phyloP scores from a whole-genome alignment of 2,888 invertebrate species.

The Microctonus aethiopoides region DNA sequence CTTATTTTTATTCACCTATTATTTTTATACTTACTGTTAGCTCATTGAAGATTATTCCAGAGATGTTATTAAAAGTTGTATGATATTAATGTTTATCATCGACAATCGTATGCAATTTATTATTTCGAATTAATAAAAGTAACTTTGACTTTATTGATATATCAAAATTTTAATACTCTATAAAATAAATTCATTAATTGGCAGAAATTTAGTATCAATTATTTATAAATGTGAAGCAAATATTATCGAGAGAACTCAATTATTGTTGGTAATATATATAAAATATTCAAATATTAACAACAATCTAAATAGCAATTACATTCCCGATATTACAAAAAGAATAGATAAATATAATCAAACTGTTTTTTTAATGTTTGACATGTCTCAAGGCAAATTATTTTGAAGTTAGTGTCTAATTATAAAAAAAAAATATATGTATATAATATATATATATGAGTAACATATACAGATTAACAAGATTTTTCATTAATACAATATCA shows the following conservation, averaged over 20 bases:
- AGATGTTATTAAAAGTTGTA: background rate
- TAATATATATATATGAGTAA: background rate
- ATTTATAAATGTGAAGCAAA: background rate
- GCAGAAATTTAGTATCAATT: background rate
- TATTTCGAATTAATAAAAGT: slow-evolving; percentile 38
- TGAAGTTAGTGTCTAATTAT: background rate
- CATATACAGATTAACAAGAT: slow-evolving; percentile 27
- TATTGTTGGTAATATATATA: background rate
- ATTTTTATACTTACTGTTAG: background rate
- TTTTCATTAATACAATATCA: slow-evolving; percentile 34
- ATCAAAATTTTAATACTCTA: slow-evolving; percentile 21
- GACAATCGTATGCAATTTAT: slow-evolving; percentile 34
- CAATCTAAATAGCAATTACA: background rate
- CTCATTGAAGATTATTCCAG: background rate
- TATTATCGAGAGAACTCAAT: no score
- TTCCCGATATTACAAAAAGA: background rate
- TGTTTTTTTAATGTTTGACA: background rate
- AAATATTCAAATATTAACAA: background rate
- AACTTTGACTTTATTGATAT: slow-evolving; percentile 42
- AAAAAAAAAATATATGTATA: background rate
- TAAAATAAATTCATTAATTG: background rate
- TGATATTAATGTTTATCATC: background rate
- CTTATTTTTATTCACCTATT: background rate
- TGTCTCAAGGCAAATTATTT: background rate
- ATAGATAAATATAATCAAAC: background rate